Conservation (phyloP, 2,888 invertebrate genomes). For the Tipula vernalis region DNA sequence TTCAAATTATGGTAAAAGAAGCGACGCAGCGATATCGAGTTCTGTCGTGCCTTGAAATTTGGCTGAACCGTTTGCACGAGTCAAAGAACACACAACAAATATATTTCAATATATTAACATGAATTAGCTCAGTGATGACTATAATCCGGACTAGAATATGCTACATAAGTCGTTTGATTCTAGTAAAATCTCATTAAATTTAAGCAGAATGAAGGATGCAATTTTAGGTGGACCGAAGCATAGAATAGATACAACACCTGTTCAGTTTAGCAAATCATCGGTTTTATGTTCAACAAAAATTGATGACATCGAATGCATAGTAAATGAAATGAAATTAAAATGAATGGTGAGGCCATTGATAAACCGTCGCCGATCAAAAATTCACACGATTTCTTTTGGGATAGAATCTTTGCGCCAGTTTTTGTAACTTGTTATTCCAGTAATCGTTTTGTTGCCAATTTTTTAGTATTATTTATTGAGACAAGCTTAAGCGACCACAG, state of each 20-base stretch:
- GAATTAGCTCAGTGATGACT: slow-evolving; percentile 26
- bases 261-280: neutral
- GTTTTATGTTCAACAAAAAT: neutral
- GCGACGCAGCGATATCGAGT: slow-evolving; percentile 32
- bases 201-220: slow-evolving; percentile 28
- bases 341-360: neutral
- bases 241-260: neutral
- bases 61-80: slow-evolving; percentile 28
- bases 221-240: slow-evolving; percentile 19
- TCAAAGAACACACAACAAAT: slow-evolving; percentile 17
- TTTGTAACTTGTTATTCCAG: neutral
- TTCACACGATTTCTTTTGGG: neutral
- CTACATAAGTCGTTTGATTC: slow-evolving; percentile 27
- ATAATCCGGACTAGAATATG: slow-evolving; percentile 15
- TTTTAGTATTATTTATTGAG: neutral
- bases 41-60: slow-evolving; percentile 27
- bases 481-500: neutral
- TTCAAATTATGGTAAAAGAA: slow-evolving; percentile 33
- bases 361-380: neutral
- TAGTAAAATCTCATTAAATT: slow-evolving; percentile 27
- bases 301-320: neutral
- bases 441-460: neutral
- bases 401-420: neutral
- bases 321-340: neutral
- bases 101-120: slow-evolving; percentile 29